These are phyloP conservation scores for Prosopocoilus inquinatus DNA, from an alignment of 2,888 invertebrate genomes.

Conservation along the genomic window DNA sequence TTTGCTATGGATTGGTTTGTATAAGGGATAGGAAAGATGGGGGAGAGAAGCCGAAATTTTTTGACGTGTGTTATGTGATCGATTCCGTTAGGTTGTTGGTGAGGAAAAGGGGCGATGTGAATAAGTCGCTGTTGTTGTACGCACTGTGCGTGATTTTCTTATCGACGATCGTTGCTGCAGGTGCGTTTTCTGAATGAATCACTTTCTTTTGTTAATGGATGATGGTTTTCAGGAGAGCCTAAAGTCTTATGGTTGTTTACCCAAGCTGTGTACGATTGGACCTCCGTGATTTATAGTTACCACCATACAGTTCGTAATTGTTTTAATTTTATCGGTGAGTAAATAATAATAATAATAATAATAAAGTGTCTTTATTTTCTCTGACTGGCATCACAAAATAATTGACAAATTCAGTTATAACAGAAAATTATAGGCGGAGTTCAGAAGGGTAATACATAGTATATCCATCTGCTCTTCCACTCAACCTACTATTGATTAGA, in stretches of 20 bases:
- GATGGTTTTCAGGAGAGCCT: slow-evolving; percentile 19
- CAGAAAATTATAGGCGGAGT: no score
- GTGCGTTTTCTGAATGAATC: slow-evolving; percentile 3
- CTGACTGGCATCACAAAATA: no score
- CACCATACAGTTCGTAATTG: slow-evolving; percentile 59
- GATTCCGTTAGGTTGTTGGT: slow-evolving; percentile 42
- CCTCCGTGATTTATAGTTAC: slow-evolving; percentile 59
- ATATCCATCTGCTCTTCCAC: no score
- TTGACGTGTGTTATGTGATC: slow-evolving; percentile 41
- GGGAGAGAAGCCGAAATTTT: slow-evolving; percentile 29
- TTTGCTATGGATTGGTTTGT: slow-evolving; percentile 42
- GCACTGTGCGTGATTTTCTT: background rate
- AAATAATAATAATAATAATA: no score
- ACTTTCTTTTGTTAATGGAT: background rate
- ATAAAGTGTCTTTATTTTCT: no score
- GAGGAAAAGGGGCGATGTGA: slow-evolving; percentile 36
- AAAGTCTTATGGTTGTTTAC: slow-evolving; percentile 20
- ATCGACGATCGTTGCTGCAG: slow-evolving; percentile 8
- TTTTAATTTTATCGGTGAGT: slow-evolving; percentile 53
- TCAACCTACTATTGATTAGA: no score
- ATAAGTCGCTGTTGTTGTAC: slow-evolving; percentile 22
- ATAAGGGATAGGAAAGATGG: slow-evolving; percentile 37
- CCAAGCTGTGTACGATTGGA: slow-evolving; percentile 30
- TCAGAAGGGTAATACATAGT: no score
- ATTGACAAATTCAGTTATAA: no score